These are phyloP conservation scores for Aurelia sp. DNA, from an alignment of 30 jellyfish, hydroid and myxozoan species.

Conservation along the genomic window DNA sequence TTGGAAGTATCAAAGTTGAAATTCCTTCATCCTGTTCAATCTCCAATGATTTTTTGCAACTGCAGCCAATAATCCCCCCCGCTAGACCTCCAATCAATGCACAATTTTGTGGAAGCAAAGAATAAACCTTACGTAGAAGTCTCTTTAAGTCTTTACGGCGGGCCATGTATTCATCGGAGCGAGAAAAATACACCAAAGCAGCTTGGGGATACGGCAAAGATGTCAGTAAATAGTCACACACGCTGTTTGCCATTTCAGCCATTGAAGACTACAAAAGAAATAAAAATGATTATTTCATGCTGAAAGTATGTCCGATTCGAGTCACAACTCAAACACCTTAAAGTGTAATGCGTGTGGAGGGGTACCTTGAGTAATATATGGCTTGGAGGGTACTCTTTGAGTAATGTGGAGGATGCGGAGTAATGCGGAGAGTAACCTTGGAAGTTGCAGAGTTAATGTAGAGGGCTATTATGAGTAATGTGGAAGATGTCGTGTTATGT, in stretches of 20 bases:
- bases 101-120: slow-evolving; percentile 29
- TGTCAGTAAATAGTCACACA: not conserved
- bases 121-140: not conserved
- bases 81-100: slow-evolving; percentile 53
- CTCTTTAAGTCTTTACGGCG: slow-evolving; percentile 4
- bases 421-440: too few species aligned
- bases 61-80: slow-evolving; percentile 62
- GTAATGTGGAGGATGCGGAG: too few species aligned
- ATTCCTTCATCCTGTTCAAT: slow-evolving; percentile 55
- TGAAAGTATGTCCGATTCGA: too few species aligned
- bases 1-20: slow-evolving; percentile 47
- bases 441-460: too few species aligned
- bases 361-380: too few species aligned
- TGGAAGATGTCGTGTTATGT: too few species aligned
- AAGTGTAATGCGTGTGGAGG: too few species aligned
- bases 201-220: slow-evolving; percentile 42
- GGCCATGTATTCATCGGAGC: slow-evolving; percentile 39
- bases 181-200: slow-evolving; percentile 36
- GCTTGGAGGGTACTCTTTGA: too few species aligned
- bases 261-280: slow-evolving; percentile 21
- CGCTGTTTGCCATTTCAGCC: slow-evolving; percentile 13
- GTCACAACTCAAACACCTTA: too few species aligned
- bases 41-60: slow-evolving; percentile 8
- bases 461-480: too few species aligned
- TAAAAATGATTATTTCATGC: not conserved